Evolutionary conservation across 2,888 invertebrate species (phyloP).

Genomic region (Caenorhabditis sinica): DNA sequence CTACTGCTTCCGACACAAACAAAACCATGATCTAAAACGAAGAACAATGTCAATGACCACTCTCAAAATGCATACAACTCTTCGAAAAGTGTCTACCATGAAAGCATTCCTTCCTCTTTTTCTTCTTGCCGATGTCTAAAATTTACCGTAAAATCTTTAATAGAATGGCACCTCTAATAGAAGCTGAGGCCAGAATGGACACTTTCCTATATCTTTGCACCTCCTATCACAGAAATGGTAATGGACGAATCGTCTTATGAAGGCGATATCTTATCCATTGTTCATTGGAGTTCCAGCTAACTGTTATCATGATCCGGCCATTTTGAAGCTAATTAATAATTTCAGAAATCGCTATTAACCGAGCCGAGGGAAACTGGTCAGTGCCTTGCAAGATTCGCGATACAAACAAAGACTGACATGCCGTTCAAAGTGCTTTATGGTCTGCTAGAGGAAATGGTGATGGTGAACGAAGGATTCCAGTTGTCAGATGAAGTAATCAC

Average conservation of each 20-base stretch:
- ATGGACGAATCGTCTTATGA: too few relatives aligned
- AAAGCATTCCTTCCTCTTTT: conserved; percentile 62
- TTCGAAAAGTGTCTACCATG: conserved; percentile 58
- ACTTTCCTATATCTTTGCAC: too few relatives aligned
- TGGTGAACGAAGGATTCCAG: conserved; percentile 48
- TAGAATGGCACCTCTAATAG: too few relatives aligned
- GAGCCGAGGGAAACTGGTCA: conserved; percentile 49
- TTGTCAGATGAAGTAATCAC: conserved; percentile 40
- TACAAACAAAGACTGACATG: conserved; percentile 45
- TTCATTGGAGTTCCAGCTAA: too few relatives aligned
- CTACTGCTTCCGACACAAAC: conserved; percentile 62
- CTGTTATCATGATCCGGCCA: too few relatives aligned
- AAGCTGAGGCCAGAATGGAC: too few relatives aligned
- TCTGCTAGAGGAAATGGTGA: conserved; percentile 30
- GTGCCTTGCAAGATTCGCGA: conserved; percentile 47
- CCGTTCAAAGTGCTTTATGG: conserved; percentile 37
- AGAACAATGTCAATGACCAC: conserved; percentile 55
- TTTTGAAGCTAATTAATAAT: too few relatives aligned
- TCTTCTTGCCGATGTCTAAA: conserved; percentile 56
- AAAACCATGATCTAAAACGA: conserved; percentile 59
- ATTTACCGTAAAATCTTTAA: too few relatives aligned
- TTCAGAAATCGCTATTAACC: conserved; percentile 49
- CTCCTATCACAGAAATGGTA: too few relatives aligned
- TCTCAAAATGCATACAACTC: conserved; percentile 55
- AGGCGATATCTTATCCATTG: too few relatives aligned